phyloP scores from a whole-genome alignment of 2,113 vertebrate genomes.

The Puntigrus tetrazona region DNA sequence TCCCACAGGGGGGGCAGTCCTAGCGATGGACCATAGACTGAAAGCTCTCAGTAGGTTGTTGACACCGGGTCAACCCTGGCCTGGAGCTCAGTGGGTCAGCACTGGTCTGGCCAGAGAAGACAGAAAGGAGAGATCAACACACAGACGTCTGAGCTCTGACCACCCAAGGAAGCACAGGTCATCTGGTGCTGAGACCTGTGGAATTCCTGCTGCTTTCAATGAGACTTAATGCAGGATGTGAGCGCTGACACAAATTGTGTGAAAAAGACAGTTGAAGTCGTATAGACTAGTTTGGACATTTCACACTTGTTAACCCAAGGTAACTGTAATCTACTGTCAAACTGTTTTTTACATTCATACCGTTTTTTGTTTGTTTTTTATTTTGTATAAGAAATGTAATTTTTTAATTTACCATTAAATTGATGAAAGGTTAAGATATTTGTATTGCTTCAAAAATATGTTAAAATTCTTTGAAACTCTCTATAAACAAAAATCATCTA shows the following conservation, averaged over 20 bases:
- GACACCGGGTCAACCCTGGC: slow-evolving; percentile 55
- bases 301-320: background rate
- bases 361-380: no score
- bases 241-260: background rate
- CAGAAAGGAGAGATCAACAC: slow-evolving; percentile 45
- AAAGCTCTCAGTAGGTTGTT: slow-evolving; percentile 52
- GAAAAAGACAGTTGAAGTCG: background rate
- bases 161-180: slow-evolving; percentile 47
- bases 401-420: background rate
- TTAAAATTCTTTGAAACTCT: background rate
- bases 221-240: background rate
- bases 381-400: background rate
- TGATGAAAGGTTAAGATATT: background rate
- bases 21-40: slow-evolving; percentile 24
- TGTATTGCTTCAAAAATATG: background rate
- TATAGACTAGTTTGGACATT: background rate
- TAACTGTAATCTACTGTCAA: background rate
- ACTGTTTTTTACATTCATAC: background rate
- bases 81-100: slow-evolving; percentile 50
- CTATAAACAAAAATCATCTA: background rate
- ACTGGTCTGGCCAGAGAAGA: slow-evolving; percentile 33
- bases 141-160: slow-evolving; percentile 48
- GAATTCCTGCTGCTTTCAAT: slow-evolving; percentile 37
- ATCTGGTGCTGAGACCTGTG: slow-evolving; percentile 31
- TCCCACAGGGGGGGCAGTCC: slow-evolving; percentile 57